Evolutionary conservation across 1,140 invertebrate genomes (phyloP).

Genomic region (Drosophila novamexicana): DNA sequence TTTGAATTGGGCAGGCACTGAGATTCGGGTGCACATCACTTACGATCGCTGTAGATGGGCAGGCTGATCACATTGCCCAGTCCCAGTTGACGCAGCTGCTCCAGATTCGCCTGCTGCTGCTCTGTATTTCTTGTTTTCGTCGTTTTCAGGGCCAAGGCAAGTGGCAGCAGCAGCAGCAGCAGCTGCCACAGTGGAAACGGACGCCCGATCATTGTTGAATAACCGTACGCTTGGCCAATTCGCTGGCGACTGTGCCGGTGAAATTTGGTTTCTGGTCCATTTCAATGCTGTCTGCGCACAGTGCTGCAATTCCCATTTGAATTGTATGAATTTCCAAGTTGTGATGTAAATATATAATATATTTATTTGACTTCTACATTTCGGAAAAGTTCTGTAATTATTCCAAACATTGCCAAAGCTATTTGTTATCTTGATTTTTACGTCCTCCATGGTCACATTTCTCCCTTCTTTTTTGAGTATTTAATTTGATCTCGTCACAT

Average conservation of each 20-base stretch:
- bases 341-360: too few species aligned
- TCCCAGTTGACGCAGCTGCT: constrained; percentile 44
- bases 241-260: constrained; percentile 25
- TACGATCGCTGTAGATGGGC: constrained; percentile 65
- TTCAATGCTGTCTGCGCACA: constrained; percentile 38
- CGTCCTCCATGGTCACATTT: too few species aligned
- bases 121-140: neutral
- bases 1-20: too few species aligned
- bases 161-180: constrained; percentile 16
- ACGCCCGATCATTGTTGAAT: constrained; percentile 26
- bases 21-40: constrained; percentile 3
- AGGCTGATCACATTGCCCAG: constrained; percentile 63
- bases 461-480: too few species aligned
- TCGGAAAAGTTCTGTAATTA: neutral
- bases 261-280: constrained; percentile 36
- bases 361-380: neutral
- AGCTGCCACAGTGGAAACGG: constrained; percentile 13
- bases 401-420: too few species aligned
- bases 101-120: constrained; percentile 7
- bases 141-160: constrained; percentile 15
- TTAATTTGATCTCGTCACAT: too few species aligned
- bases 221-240: constrained; percentile 41
- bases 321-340: neutral
- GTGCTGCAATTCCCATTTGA: constrained; percentile 22
- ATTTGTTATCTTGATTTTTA: too few species aligned